Evolutionary conservation across 2,888 invertebrate genomes (phyloP).

Genomic region (Seladonia tumulorum): DNA sequence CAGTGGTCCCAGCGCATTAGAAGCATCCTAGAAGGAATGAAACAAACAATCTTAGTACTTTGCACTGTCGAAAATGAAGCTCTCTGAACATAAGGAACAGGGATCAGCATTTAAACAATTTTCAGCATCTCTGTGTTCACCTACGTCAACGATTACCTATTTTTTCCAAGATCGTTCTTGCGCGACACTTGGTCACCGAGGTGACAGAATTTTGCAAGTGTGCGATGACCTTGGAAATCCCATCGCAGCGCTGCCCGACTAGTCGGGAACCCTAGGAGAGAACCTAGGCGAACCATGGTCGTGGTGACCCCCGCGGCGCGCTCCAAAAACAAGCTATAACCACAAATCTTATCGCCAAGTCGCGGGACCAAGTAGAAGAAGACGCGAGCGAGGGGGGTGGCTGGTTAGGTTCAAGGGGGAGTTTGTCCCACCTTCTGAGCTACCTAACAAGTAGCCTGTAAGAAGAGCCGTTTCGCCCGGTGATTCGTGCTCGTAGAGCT

Average conservation of each 20-base stretch:
- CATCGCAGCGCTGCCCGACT: conserved; percentile 29
- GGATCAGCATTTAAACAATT: background rate
- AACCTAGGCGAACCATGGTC: conserved; percentile 41
- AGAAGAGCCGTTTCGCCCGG: conserved; percentile 81
- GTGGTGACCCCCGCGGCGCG: conserved; percentile 50
- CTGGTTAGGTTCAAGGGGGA: conserved; percentile 70
- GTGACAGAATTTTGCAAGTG: background rate
- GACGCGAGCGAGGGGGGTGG: conserved; percentile 57
- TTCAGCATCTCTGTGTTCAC: background rate
- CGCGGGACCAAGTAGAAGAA: conserved; percentile 52
- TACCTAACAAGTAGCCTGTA: conserved; percentile 83
- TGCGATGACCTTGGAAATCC: conserved; percentile 22
- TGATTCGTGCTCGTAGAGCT: conserved; percentile 74
- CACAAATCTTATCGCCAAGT: conserved; percentile 80
- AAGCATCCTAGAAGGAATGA: background rate
- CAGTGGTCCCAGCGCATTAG: no score
- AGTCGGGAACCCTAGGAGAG: conserved; percentile 24
- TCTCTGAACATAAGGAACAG: background rate
- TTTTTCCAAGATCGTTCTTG: no score
- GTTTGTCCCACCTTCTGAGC: conserved; percentile 77
- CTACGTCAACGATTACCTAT: background rate
- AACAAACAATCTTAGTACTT: background rate
- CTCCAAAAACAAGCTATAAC: conserved; percentile 79
- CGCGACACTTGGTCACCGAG: background rate
- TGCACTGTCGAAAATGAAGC: background rate